phyloP scores from a whole-genome alignment of 2,113 vertebrate species.

The Peromyscus polionotus region DNA sequence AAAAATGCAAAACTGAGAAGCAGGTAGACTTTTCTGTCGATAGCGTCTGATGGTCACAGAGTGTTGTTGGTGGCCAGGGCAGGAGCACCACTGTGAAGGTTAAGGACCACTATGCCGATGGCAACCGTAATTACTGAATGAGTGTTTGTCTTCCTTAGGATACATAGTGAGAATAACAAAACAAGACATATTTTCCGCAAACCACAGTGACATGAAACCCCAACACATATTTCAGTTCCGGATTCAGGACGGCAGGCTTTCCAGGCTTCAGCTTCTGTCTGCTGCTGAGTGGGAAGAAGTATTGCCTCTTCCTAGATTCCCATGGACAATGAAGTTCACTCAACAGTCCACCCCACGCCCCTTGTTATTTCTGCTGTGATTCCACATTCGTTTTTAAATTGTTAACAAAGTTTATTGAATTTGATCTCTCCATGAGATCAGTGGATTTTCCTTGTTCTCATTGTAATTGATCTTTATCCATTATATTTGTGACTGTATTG shows the following conservation, averaged over 20 bases:
- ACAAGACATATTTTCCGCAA: conserved; percentile 33
- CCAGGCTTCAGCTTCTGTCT: background rate
- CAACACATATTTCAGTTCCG: background rate
- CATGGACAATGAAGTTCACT: background rate
- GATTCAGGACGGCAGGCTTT: background rate
- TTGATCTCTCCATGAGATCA: background rate
- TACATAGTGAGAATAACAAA: background rate
- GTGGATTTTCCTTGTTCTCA: background rate
- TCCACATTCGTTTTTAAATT: conserved; percentile 48
- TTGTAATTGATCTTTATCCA: conserved; percentile 14
- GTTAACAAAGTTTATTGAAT: background rate
- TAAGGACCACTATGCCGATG: background rate
- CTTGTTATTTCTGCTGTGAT: background rate
- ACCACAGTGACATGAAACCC: background rate
- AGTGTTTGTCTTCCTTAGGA: background rate
- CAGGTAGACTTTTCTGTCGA: background rate
- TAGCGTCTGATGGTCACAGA: background rate
- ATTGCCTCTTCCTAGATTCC: no score
- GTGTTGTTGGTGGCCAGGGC: background rate
- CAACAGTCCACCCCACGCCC: background rate
- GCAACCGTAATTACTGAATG: background rate
- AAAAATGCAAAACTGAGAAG: background rate
- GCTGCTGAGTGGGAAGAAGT: background rate
- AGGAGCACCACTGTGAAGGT: background rate
- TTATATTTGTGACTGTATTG: conserved; percentile 28